Base-by-base conservation (phyloP, 1,140 invertebrate species). In the Heterodera schachtii region DNA sequence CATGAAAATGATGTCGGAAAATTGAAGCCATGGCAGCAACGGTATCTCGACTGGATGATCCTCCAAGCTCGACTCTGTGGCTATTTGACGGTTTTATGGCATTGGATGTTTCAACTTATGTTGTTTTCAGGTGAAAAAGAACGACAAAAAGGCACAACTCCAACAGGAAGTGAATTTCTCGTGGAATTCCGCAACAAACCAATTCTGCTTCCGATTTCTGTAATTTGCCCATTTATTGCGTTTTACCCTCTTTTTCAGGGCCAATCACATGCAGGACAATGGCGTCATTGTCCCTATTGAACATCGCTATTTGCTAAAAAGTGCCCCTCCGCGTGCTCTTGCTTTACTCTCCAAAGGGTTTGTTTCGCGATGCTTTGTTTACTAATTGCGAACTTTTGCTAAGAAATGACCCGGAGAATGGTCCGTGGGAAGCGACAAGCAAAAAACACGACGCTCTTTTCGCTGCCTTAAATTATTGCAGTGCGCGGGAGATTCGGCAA, bases 301-400 rank as follows among this genome's bases (percentile, higher is more conserved):
- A 78, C 64, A 78, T 70, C 77, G 77, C 47, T 52, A 70, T 78
- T 49, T 69, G 70, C 78, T 89, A 7, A 85, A 84, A 78, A 77
- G 87, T 76, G 88, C 88, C 71, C 88, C 87, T 19, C 88, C 88
- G 6, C 86, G 89, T 70, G 75, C 88, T 69, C 75, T 90, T 3
- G 84, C 84, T 70, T 75, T 78, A 7, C 81, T 90, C 3, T 79
- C 87, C 69, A 69, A 79, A 64, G 83, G 84, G 87, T 87, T 75
- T 52, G 31, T 31, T 31, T 31, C 31, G 0, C 31, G 31, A 31
- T 31, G 31, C 31, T 31, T 31, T 31, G 31, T 31, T 31, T 31
- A 31, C 1, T 31, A 31, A 31, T 31, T 31, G 31, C 31, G 31
- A 31, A 1, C 31, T 31, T 31, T 31, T 31, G 31, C 85, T 80